Conservation (phyloP, 1,140 invertebrate species). For the Lasaia peninsularis region DNA sequence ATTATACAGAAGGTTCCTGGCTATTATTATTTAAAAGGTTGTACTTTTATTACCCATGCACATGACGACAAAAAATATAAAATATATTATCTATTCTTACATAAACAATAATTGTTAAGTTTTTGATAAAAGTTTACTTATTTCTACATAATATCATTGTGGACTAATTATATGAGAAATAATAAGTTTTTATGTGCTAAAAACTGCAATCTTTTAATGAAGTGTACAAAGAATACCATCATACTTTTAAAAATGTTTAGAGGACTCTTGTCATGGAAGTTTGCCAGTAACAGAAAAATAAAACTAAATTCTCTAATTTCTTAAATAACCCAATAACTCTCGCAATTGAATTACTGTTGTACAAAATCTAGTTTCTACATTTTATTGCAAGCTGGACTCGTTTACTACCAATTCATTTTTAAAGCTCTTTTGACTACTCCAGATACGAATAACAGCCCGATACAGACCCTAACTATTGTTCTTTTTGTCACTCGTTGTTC, state of each 20-base stretch:
- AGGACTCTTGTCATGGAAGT: not conserved
- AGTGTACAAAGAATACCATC: too few relatives aligned
- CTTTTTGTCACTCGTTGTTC: not conserved
- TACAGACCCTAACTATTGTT: not conserved
- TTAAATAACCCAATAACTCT: conserved; percentile 10
- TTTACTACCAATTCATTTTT: conserved; percentile 9
- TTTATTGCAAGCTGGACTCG: conserved; percentile 7
- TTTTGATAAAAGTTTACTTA: too few relatives aligned
- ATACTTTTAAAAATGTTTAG: not conserved
- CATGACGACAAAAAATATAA: too few relatives aligned
- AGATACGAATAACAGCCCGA: not conserved
- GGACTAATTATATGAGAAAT: too few relatives aligned
- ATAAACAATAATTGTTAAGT: too few relatives aligned
- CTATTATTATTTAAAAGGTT: too few relatives aligned
- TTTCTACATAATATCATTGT: too few relatives aligned
- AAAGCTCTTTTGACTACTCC: conserved; percentile 4
- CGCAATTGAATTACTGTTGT: conserved; percentile 7
- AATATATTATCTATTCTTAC: too few relatives aligned
- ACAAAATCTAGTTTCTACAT: conserved; percentile 5
- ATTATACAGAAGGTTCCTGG: too few relatives aligned
- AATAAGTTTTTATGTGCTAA: too few relatives aligned
- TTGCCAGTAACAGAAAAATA: conserved; percentile 3
- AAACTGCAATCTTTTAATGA: too few relatives aligned
- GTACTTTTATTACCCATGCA: too few relatives aligned
- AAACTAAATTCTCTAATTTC: conserved; percentile 5